phyloP scores from a whole-genome alignment of 2,113 vertebrate genomes.

The Mobula hypostoma region DNA sequence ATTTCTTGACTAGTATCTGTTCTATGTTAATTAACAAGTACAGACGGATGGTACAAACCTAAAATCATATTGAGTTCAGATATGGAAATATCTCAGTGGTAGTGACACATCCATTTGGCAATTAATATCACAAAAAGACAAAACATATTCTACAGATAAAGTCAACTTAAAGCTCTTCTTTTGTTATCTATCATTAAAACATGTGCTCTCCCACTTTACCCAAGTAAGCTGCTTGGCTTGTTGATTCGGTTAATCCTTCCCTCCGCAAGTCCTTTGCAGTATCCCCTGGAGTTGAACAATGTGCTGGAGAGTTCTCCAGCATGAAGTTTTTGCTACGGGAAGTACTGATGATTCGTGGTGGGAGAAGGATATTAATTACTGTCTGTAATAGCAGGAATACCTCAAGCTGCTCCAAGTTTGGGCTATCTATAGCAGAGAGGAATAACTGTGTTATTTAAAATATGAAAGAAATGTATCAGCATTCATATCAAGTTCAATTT shows the following conservation, averaged over 20 bases:
- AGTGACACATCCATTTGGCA: not conserved
- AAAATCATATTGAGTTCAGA: not conserved
- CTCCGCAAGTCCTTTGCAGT: constrained; percentile 81
- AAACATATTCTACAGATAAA: not conserved
- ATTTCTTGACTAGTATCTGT: not conserved
- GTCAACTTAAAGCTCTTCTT: not conserved
- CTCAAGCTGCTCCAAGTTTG: constrained; percentile 88
- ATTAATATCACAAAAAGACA: not conserved
- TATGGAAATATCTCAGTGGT: not conserved
- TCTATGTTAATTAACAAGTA: not conserved
- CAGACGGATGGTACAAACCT: not conserved
- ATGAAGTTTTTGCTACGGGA: constrained; percentile 98
- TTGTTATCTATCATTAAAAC: not conserved
- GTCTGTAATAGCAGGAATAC: constrained; percentile 91
- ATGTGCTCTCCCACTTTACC: constrained; percentile 55
- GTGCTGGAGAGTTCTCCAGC: constrained; percentile 89
- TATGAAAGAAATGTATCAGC: not conserved
- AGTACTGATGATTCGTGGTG: constrained; percentile 91
- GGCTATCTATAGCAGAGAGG: constrained; percentile 67
- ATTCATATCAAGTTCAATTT: not conserved
- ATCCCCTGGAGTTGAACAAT: constrained; percentile 92
- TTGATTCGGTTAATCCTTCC: constrained; percentile 89
- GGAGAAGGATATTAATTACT: constrained; percentile 91
- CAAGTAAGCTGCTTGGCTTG: constrained; percentile 93
- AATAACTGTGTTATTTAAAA: constrained; percentile 9